Percentiles rank a stretch among this genome's conserved stretches.
These are phyloP conservation scores for Cephus runcator DNA, from an alignment of 2,888 invertebrate genomes.

Conservation along the genomic window DNA sequence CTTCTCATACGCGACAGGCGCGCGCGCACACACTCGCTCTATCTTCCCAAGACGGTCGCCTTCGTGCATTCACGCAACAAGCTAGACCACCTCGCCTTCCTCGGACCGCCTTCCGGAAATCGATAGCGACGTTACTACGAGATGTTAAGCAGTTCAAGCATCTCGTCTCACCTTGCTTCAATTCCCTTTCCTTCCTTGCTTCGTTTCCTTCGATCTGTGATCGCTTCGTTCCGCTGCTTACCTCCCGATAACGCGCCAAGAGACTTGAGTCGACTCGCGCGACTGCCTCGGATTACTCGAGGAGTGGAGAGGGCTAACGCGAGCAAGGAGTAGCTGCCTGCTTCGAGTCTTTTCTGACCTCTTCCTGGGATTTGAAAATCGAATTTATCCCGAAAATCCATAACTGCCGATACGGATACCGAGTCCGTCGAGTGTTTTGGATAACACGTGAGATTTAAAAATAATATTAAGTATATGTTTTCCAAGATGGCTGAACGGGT, in stretches of 20 bases:
- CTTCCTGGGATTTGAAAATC: not conserved
- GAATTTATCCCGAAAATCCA: not conserved
- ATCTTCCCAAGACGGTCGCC: not conserved
- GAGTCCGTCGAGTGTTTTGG: not conserved
- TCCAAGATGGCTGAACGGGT: not conserved
- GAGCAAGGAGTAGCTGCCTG: conserved; percentile 4
- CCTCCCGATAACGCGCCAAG: not conserved
- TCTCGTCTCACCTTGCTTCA: not conserved
- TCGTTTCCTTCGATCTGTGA: not conserved
- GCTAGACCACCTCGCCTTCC: not conserved
- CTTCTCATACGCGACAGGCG: not conserved
- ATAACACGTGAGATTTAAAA: not conserved
- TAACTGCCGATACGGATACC: not conserved
- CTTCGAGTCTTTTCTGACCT: not conserved
- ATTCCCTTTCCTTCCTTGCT: not conserved
- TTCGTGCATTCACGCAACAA: not conserved
- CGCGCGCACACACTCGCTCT: conserved; percentile 18
- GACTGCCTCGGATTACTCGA: not conserved
- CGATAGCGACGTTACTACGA: not conserved
- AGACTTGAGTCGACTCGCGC: not conserved
- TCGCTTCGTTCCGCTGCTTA: not conserved
- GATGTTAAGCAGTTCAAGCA: not conserved
- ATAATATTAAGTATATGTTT: not conserved
- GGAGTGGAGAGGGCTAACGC: not conserved
- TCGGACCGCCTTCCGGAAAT: not conserved